Conservation (phyloP, 1,140 invertebrate genomes). For the Apocrypta bakeri region DNA sequence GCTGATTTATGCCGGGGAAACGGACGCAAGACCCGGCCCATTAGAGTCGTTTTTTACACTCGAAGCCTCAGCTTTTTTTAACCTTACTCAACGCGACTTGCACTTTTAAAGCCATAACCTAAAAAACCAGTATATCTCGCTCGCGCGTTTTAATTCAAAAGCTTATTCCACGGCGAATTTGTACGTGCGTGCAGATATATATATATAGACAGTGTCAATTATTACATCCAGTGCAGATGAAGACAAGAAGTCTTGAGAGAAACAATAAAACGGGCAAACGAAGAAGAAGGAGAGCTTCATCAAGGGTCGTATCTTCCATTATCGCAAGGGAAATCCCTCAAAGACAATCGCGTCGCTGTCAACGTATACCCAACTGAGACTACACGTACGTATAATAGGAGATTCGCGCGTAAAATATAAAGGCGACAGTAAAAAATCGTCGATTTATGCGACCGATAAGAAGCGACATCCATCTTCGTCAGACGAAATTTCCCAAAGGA, state of each 20-base stretch:
- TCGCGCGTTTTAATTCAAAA: not conserved
- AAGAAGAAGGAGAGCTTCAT: not conserved
- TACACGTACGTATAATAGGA: not conserved
- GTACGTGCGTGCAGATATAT: no score
- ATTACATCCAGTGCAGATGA: no score
- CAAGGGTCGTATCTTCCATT: not conserved
- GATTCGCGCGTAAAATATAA: not conserved
- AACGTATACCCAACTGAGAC: not conserved
- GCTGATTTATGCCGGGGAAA: constrained; percentile 38
- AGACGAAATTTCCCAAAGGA: constrained; percentile 63
- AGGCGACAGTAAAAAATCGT: constrained; percentile 37
- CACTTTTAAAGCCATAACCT: constrained; percentile 23
- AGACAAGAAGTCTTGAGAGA: not conserved
- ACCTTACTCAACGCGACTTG: not conserved
- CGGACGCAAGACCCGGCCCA: not conserved
- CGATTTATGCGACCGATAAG: constrained; percentile 60
- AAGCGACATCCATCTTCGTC: constrained; percentile 61
- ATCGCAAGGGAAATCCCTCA: constrained; percentile 9
- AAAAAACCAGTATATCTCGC: not conserved
- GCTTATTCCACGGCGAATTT: not conserved
- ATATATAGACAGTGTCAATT: no score
- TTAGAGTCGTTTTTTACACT: constrained; percentile 12
- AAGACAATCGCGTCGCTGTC: constrained; percentile 3
- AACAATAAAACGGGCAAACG: not conserved
- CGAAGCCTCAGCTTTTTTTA: not conserved